Base-by-base conservation (phyloP, 1,140 invertebrate species). In the Zeugodacus cucurbitae region DNA sequence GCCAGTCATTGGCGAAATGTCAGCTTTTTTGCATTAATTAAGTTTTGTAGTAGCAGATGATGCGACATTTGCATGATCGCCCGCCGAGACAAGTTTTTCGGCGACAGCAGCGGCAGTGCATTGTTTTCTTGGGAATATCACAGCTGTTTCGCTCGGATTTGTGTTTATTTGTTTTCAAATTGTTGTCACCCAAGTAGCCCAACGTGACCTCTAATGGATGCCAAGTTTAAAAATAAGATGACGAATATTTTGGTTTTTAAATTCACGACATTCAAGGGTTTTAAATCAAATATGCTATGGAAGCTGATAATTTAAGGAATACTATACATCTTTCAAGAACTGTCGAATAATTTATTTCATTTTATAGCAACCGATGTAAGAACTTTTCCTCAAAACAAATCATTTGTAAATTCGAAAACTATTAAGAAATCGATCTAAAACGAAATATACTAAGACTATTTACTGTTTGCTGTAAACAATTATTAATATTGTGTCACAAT, bases 11-110 rank as follows among this genome's bases (percentile, higher is more conserved):
- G 26, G 37, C n/a, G 14, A 34, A 82, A 17, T 48, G 17, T n/a
- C n/a, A 48, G 74, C 29, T 82, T 54, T 82, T 82, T 82, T 48
- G 41, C 74, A 48, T 82, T 82, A 10, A 82, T 48, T 82, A 48
- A 82, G 14, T 37, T 22, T 22, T 11, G 8, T 48, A 48, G n/a
- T 6, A 8, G 37, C 34, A 20, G 34, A 22, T 37, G 67, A 22
- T 32, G 20, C 32, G 32, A 37, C 67, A 7, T 26, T 62, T 62
- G 22, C n/a, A 62, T 62, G n/a, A n/a, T n/a, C 34, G 44, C 37
- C 22, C 0, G 41, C n/a, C 34, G 41, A 74, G n/a, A 48, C 41
- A 82, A 34, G 41, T 82, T 82, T 82, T 54, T 74, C 70, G 70
- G 17, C 37, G 22, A 41, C 10, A 67, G 62, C 62, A 32, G 6